Evolutionary conservation across 2,888 invertebrate species (phyloP).

Genomic region (Suillia variegata): DNA sequence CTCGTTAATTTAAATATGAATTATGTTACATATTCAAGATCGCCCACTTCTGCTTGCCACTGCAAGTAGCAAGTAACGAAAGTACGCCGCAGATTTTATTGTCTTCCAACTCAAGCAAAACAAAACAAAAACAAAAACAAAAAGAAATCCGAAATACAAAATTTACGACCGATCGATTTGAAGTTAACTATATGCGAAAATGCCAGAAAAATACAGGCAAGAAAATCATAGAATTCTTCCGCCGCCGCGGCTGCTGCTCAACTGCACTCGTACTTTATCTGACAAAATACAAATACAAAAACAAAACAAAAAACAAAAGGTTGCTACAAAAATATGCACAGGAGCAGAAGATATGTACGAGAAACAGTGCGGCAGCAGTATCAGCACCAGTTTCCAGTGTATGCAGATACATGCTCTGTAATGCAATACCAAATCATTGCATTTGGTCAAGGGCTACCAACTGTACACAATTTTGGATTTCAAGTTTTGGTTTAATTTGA

Average conservation of each 20-base stretch:
- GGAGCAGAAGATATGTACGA: neutral
- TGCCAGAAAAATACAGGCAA: conserved; percentile 6
- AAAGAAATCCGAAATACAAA: conserved; percentile 25
- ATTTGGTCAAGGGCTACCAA: too few relatives aligned
- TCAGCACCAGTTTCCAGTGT: neutral
- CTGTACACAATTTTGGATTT: too few relatives aligned
- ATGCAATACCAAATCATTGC: neutral
- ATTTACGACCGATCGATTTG: conserved; percentile 55
- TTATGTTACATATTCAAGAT: too few relatives aligned
- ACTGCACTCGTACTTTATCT: neutral
- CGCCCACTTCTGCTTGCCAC: conserved; percentile 6
- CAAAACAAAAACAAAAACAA: too few relatives aligned
- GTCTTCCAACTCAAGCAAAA: neutral
- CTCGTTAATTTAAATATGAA: too few relatives aligned
- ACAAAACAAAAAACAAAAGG: too few relatives aligned
- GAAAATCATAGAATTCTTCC: conserved; percentile 1
- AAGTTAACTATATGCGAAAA: conserved; percentile 47
- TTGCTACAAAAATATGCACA: neutral
- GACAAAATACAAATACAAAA: too few relatives aligned
- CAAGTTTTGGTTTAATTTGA: too few relatives aligned
- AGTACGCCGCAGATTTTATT: conserved; percentile 12
- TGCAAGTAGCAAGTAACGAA: conserved; percentile 8
- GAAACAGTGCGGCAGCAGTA: neutral
- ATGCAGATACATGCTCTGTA: neutral
- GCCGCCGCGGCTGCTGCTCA: neutral